Evolutionary conservation across 2,113 vertebrate species (phyloP).

Genomic region (Xyrauchen texanus): DNA sequence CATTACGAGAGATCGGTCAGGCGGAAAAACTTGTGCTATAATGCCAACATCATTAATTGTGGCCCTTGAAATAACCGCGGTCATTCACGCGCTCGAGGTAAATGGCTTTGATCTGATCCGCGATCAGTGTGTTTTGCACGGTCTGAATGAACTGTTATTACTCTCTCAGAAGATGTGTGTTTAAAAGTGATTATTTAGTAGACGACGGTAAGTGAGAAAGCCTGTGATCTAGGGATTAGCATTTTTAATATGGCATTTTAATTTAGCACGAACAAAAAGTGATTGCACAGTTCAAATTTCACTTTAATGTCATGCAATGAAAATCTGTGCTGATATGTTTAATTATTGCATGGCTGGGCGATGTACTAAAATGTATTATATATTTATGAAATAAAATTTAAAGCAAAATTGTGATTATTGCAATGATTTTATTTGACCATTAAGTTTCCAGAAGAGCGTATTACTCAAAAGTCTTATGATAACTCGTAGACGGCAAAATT

Average conservation of each 20-base stretch:
- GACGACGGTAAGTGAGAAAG: background rate
- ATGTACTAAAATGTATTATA: too few relatives aligned
- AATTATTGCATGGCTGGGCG: too few relatives aligned
- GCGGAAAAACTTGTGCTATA: conserved; percentile 4
- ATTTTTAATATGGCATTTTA: background rate
- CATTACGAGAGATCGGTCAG: conserved; percentile 39
- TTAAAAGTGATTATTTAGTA: too few relatives aligned
- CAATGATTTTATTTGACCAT: too few relatives aligned
- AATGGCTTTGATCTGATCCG: background rate
- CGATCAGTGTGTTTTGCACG: conserved; percentile 1
- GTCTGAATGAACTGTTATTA: background rate
- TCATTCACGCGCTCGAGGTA: conserved; percentile 26
- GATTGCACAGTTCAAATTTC: background rate
- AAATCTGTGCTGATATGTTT: background rate
- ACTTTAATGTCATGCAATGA: background rate
- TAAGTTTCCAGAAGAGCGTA: too few relatives aligned
- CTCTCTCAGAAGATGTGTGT: background rate
- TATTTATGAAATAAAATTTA: too few relatives aligned
- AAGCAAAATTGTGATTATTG: too few relatives aligned
- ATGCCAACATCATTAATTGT: conserved; percentile 40
- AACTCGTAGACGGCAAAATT: too few relatives aligned
- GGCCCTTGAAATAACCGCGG: conserved; percentile 17
- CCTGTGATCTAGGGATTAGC: background rate
- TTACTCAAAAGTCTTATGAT: too few relatives aligned
- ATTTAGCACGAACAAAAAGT: background rate